Evolutionary conservation across 2,797 vertebrate species (phyloP), one percentile per base, ranked within the genome.

Genomic region (Florisuga fusca): DNA sequence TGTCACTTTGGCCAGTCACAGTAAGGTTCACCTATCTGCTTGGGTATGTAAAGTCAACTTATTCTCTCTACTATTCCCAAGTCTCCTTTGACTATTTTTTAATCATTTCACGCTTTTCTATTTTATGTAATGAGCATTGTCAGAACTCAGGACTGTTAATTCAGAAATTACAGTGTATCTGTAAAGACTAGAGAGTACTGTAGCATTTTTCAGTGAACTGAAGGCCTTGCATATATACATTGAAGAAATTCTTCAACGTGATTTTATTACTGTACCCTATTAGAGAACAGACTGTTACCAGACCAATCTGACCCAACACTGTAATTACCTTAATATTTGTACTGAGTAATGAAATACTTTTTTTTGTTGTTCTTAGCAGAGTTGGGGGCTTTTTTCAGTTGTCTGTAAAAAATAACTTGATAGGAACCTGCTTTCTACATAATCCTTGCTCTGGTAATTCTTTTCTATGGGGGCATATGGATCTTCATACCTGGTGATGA

Each of bases 401-500:
- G 26, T 79, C 74, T 58, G 5, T 46, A 62, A 46, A 59, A 50
- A 68, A 54, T 12, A 22, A 53, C 64, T 58, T 80, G n/a, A 25
- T 53, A 51, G 36, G 38, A 71, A 61, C 54, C 71, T 74, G 46
- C 50, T 77, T 82, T 69, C 57, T 9, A 1, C 19, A 10, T 58
- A 59, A 46, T 78, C 82, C 80, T 78, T 74, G 26, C 8, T 67
- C 51, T 78, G 76, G 25, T 75, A 72, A 58, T 84, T 92, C 33
- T 26, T 62, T 84, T 93, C 78, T 79, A 27, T 83, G 61, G 20
- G n/a, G 63, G 46, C 67, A 63, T 63, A 77, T 84, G 74, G 86
- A 53, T 89, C 82, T 91, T 92, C 64, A 51, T 89, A 77, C 57
- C 88, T 89, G 87, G 51, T 89, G 89, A 74, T 85, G 90, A 86